These are phyloP conservation scores for Nomada goodeniana DNA, from an alignment of 2,888 invertebrate species.

Conservation along the genomic window DNA sequence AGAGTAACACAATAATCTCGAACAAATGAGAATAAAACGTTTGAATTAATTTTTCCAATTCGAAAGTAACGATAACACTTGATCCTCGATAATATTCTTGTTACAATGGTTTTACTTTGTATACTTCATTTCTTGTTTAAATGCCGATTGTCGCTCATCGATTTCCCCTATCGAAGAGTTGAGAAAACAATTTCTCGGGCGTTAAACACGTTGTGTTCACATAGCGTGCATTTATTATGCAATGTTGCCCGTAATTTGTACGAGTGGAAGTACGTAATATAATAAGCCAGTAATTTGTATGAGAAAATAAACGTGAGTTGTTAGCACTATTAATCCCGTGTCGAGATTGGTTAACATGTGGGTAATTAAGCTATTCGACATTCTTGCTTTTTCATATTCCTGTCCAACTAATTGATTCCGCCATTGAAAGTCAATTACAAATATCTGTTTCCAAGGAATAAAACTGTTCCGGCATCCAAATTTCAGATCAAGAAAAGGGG, in stretches of 20 bases:
- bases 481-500: neutral
- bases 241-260: neutral
- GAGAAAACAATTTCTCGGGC: no score
- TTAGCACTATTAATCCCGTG: neutral
- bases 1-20: no score
- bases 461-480: neutral
- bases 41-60: no score
- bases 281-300: neutral
- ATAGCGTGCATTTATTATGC: neutral
- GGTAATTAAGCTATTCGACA: slow-evolving; percentile 9
- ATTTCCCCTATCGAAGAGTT: no score
- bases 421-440: slow-evolving; percentile 7
- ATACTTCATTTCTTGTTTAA: neutral
- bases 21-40: no score
- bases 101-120: no score
- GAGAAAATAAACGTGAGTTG: neutral
- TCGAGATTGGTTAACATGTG: neutral
- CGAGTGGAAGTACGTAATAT: neutral
- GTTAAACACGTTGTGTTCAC: no score
- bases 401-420: slow-evolving; percentile 1
- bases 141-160: neutral
- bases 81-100: no score
- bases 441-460: neutral
- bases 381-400: neutral
- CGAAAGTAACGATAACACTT: no score